Percentiles rank a stretch among this genome's conserved stretches.
phyloP scores from a whole-genome alignment of 2,888 invertebrate species.

The Leucophenga maculata region DNA sequence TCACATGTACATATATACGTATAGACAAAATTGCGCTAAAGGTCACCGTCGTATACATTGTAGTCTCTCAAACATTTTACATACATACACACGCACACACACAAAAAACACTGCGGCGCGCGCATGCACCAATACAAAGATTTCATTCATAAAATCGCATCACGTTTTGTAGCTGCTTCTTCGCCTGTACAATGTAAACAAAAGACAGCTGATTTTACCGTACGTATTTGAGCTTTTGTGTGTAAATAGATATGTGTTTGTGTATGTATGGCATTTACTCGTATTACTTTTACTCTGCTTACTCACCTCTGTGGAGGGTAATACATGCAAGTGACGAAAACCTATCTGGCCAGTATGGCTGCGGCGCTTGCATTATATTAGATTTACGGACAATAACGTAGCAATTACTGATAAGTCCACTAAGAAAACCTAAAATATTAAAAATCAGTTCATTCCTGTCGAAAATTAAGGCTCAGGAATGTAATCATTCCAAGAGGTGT shows the following conservation, averaged over 20 bases:
- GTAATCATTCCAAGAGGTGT: too few relatives aligned
- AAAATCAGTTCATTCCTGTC: too few relatives aligned
- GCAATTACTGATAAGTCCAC: too few relatives aligned
- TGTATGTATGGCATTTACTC: neutral
- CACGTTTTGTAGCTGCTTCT: constrained; percentile 28
- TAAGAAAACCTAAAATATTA: too few relatives aligned
- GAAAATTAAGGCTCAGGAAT: too few relatives aligned
- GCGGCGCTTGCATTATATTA: too few relatives aligned
- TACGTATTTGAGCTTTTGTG: constrained; percentile 13
- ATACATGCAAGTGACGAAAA: too few relatives aligned
- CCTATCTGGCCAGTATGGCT: too few relatives aligned
- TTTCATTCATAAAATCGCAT: constrained; percentile 59
- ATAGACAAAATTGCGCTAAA: constrained; percentile 56
- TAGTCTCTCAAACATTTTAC: too few relatives aligned
- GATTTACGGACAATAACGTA: too few relatives aligned
- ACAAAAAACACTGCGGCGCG: constrained; percentile 18
- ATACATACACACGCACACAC: constrained; percentile 33
- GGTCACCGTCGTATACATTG: constrained; percentile 48
- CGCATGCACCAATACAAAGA: constrained; percentile 28
- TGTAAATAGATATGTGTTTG: constrained; percentile 22
- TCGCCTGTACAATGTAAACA: constrained; percentile 52
- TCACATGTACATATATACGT: constrained; percentile 38
- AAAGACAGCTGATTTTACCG: constrained; percentile 56
- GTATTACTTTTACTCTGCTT: neutral
- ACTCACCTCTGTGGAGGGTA: too few relatives aligned